Evolutionary conservation across 2,113 vertebrate genomes (phyloP), one percentile per base, ranked within the genome.

Genomic region (Monopterus albus): DNA sequence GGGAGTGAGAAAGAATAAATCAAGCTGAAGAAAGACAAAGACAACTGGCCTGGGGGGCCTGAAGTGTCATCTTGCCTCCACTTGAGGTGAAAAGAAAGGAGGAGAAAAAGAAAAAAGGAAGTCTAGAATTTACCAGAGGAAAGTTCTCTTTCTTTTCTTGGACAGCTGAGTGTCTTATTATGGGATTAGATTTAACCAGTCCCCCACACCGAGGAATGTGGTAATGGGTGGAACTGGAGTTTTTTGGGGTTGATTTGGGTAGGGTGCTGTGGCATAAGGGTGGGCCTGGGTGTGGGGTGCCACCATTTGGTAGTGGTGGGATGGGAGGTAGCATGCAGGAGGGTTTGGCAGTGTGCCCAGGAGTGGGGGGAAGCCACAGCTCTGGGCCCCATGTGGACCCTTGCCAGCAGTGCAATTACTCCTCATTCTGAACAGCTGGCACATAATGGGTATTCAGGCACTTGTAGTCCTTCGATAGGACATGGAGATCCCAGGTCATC

Each of bases 101-200:
- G 81, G 56, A 61, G 38, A 33, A 31, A 58, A 75, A 67, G 68
- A 72, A 88, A 83, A 90, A 86, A 84, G 88, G 88, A 82, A 88
- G 84, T 89, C 68, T 86, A 83, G 78, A 89, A 88, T 92, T 89
- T 84, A 92, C 85, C 87, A 89, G 89, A 85, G 86, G 83, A 92
- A 92, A 89, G 90, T 87, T 90, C 51, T 92, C 88, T 91, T 91
- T 94, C 88, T 92, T 91, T 92, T 86, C 78, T 75, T 81, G 86
- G 92, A 93, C 93, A 94, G 94, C 92, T 94, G 93, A 94, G 92
- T 87, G 86, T 93, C 91, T 92, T 93, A 93, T 93, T 93, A 92
- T 92, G 83, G 92, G 93, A 93, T 94, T 94, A 93, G 85, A 93
- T 90, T 91, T 88, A 91, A 94, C 91, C 92, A 93, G 89, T 87